A percentile compares a stretch with the other conserved stretches of the same genome.
These are phyloP conservation scores for Coreius guichenoti DNA, from an alignment of 2,797 vertebrate genomes.

Conservation along the genomic window DNA sequence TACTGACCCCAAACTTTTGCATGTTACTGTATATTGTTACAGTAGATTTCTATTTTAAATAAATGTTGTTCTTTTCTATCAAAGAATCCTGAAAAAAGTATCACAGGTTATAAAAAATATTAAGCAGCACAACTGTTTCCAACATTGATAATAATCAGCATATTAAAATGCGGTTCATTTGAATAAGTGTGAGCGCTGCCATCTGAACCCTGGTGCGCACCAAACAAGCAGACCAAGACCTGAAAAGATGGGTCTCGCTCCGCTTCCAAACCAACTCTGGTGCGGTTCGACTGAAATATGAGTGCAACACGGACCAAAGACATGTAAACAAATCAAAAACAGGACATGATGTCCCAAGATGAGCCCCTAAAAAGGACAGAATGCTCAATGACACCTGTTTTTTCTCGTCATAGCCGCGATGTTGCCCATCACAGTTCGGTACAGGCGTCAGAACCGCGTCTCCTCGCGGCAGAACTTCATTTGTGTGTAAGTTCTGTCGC, in stretches of 20 bases:
- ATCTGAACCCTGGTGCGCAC: not conserved
- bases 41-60: no score
- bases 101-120: no score
- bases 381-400: not conserved
- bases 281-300: not conserved
- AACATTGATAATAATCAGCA: no score
- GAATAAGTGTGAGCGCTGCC: not conserved
- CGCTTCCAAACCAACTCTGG: not conserved
- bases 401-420: rapidly evolving
- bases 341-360: no score
- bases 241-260: not conserved
- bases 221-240: no score
- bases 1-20: no score
- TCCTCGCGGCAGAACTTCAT: not conserved
- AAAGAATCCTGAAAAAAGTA: no score
- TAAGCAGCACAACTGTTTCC: no score
- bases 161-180: no score
- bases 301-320: rapidly evolving
- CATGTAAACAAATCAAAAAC: not conserved
- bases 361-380: no score
- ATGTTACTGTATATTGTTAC: no score
- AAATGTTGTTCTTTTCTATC: no score
- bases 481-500: not conserved
- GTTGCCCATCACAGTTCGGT: not conserved
- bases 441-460: not conserved